Evolutionary conservation across 2,113 vertebrate genomes (phyloP), one percentile per base, ranked within the genome.

Genomic region (Lepidothrix coronata): DNA sequence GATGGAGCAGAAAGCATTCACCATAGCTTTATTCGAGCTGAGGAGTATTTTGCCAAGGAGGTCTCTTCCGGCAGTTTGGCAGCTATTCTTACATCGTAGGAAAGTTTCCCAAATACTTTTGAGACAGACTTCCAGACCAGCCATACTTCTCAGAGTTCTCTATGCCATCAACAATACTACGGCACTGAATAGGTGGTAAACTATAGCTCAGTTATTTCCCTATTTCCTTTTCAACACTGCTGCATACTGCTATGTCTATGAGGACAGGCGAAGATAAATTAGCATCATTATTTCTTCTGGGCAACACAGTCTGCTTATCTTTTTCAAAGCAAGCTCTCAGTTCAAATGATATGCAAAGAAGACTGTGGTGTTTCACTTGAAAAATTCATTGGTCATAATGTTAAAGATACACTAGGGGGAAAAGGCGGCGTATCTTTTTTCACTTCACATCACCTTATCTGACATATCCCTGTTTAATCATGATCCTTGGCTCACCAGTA

Each of bases 341-440:
- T 95, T 97, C 95, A 96, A 96, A 95, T 88, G 96, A 97, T 95
- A 97, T 94, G 95, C 95, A 97, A 96, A 97, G 94, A 96, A 8
- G 82, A 86, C 90, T 82, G 68, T 41, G 80, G 90, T 88, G 88
- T 95, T 97, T 95, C 93, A 95, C 95, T 91, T 97, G 97, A 98
- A 92, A 98, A 98, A 97, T 96, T 84, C 85, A 88, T 73, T 82
- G 96, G 97, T 97, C 97, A 96, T 88, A 98, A 97, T 96, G 95
- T 96, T 96, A 97, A 96, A 98, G 93, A 98, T 82, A 97, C 92
- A 96, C 59, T 27, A 33, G 67, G 75, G 85, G 75, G 22, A 89
- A 96, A 93, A 96, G 66, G 66, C 81, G 96, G 76, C 84, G 4
- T 97, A 97, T 98, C 93, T 97, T 95, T 94, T 91, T 93, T 93